Evolutionary conservation across 1,140 invertebrate genomes (phyloP), one percentile per base, ranked within the genome.

Genomic region (Bombus superbus): DNA sequence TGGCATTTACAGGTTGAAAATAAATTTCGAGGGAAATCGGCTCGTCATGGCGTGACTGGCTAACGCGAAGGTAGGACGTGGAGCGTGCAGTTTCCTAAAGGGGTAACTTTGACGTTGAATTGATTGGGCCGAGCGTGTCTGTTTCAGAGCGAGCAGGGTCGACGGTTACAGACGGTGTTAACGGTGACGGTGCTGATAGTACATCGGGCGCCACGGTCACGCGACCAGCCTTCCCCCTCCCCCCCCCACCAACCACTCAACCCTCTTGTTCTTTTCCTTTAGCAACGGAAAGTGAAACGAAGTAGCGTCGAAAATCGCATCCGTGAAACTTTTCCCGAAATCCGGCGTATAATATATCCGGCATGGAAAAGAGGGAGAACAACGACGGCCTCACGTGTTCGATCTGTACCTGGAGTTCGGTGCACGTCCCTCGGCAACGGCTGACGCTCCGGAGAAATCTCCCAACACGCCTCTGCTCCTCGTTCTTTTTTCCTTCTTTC

Each of bases 101-200:
- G 71, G 88, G 83, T 88, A 91, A 93, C 85, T 93, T 94, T 94
- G 93, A 94, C 92, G 93, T 91, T 81, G 87, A 94, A 93, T 93
- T 93, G 93, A 94, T 94, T 91, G 93, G 92, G 87, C 89, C 86
- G 87, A 86, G 91, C 82, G 85, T 87, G 89, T 90, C 87, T 83
- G 88, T 87, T 77, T 78, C 89, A 80, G 83, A 38, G 76, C 74
- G n/a, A 18, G 32, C n/a, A 15, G 62, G 75, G 64, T 25, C 59
- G 76, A 71, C 40, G 66, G 57, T 64, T 66, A 38, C 40, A 47
- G 38, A 44, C 38, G 59, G 66, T 69, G 71, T 86, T 85, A 75
- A 75, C 81, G 40, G 82, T 84, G 81, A 80, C 79, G 78, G 77
- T 76, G 87, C 47, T 75, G 88, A 89, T 86, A 73, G 80, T 86